Percentiles rank a stretch among this genome's conserved stretches.
These are phyloP conservation scores for Euura saliciscinereae DNA, from an alignment of 1,140 invertebrate species.

Conservation along the genomic window DNA sequence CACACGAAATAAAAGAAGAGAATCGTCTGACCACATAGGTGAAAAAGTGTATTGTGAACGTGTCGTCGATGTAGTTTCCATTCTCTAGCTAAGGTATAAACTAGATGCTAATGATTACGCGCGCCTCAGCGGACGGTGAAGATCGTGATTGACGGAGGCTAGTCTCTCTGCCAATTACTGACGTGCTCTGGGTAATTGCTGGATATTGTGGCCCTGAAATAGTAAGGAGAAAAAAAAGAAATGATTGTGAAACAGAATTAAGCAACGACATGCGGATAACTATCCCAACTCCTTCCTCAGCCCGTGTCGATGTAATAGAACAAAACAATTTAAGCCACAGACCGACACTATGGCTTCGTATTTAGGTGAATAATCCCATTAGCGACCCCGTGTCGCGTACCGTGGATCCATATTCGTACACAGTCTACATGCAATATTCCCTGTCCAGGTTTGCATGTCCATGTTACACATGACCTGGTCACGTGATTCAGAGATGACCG, in stretches of 20 bases:
- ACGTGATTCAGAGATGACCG: no score
- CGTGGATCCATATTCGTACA: no score
- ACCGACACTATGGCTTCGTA: not conserved
- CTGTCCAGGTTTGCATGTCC: no score
- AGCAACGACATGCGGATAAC: not conserved
- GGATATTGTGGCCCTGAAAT: no score
- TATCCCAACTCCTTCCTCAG: not conserved
- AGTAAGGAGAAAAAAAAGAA: no score
- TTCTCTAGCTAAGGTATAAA: not conserved
- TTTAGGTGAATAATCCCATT: constrained; percentile 3
- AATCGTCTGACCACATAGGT: not conserved
- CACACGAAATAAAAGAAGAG: not conserved
- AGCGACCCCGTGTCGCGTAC: not conserved
- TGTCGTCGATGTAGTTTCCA: not conserved
- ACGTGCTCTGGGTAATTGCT: not conserved
- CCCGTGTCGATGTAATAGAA: not conserved
- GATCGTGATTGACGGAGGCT: not conserved
- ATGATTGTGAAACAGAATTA: no score
- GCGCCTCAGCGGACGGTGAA: no score
- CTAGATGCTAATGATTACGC: not conserved
- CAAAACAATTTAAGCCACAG: constrained; percentile 3
- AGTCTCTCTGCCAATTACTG: not conserved
- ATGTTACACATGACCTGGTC: no score
- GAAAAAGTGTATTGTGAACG: not conserved
- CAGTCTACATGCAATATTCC: no score